These are phyloP conservation scores for Andricus grossulariae DNA, from an alignment of 1,140 invertebrate genomes.

Conservation along the genomic window DNA sequence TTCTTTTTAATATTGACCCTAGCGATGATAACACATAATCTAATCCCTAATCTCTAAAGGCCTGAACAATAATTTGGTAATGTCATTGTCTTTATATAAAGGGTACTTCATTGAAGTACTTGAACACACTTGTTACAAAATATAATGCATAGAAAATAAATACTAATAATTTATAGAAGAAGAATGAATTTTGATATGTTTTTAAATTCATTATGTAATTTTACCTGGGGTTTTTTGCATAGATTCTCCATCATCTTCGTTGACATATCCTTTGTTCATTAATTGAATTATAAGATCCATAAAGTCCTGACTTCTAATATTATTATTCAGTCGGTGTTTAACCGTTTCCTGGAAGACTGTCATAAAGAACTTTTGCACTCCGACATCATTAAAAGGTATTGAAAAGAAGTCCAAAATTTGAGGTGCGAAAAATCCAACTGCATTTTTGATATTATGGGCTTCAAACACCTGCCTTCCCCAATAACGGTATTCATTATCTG, in stretches of 20 bases:
- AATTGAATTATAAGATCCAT: constrained; percentile 61
- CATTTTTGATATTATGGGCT: not conserved
- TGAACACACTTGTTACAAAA: no score
- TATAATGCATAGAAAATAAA: no score
- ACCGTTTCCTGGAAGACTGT: constrained; percentile 75
- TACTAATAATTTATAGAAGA: no score
- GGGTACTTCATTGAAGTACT: no score
- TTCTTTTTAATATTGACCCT: no score
- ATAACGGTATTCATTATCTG: constrained; percentile 28
- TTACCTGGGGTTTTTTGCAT: constrained; percentile 65
- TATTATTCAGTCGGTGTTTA: constrained; percentile 69
- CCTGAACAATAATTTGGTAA: no score
- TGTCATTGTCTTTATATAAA: no score
- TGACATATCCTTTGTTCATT: constrained; percentile 54
- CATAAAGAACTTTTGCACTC: constrained; percentile 71
- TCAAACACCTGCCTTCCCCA: constrained; percentile 32
- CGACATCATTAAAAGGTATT: constrained; percentile 36
- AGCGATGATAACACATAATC: no score
- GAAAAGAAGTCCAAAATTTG: constrained; percentile 40
- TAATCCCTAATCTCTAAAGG: no score
- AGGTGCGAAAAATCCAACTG: constrained; percentile 32
- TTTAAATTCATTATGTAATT: not conserved
- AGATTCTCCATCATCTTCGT: constrained; percentile 49
- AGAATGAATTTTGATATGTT: no score
- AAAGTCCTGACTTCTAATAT: constrained; percentile 71